A percentile compares a stretch with the other conserved stretches of the same genome.
phyloP scores from a whole-genome alignment of 2,888 invertebrate species.

The Petrolisthes cinctipes region DNA sequence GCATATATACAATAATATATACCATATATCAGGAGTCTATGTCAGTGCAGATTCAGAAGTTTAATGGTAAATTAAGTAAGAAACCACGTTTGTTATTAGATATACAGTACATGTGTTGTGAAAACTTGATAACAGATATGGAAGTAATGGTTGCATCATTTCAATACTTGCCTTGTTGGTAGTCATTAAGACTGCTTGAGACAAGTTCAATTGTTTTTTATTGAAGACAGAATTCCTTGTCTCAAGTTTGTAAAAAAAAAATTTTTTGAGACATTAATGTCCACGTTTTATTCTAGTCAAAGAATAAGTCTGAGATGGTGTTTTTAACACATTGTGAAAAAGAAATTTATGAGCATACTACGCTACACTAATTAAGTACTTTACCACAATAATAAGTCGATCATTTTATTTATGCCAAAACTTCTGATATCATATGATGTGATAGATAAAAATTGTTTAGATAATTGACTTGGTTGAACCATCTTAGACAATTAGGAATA shows the following conservation, averaged over 20 bases:
- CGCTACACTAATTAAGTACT: too few relatives aligned
- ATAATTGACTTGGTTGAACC: too few relatives aligned
- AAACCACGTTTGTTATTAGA: too few relatives aligned
- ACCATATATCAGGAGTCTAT: too few relatives aligned
- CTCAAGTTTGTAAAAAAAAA: slow-evolving; percentile 28
- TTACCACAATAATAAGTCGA: too few relatives aligned
- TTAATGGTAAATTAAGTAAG: too few relatives aligned
- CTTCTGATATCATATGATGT: too few relatives aligned
- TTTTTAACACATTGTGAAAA: background rate
- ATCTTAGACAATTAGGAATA: background rate
- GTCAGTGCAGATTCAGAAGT: too few relatives aligned
- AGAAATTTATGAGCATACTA: background rate
- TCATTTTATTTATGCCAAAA: too few relatives aligned
- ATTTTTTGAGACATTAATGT: slow-evolving; percentile 29
- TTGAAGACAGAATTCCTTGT: slow-evolving; percentile 17
- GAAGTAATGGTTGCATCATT: slow-evolving; percentile 37
- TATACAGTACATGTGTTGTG: background rate
- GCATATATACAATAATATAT: too few relatives aligned
- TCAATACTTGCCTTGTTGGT: slow-evolving; percentile 42
- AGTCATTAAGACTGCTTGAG: slow-evolving; percentile 29
- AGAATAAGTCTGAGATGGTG: slow-evolving; percentile 1
- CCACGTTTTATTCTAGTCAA: slow-evolving; percentile 48
- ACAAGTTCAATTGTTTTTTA: slow-evolving; percentile 34
- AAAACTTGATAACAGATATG: background rate
- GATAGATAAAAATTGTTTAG: too few relatives aligned